Percentiles rank a stretch among this genome's conserved stretches.
These are phyloP conservation scores for Petrolisthes manimaculis DNA, from an alignment of 2,888 invertebrate species.

Conservation along the genomic window DNA sequence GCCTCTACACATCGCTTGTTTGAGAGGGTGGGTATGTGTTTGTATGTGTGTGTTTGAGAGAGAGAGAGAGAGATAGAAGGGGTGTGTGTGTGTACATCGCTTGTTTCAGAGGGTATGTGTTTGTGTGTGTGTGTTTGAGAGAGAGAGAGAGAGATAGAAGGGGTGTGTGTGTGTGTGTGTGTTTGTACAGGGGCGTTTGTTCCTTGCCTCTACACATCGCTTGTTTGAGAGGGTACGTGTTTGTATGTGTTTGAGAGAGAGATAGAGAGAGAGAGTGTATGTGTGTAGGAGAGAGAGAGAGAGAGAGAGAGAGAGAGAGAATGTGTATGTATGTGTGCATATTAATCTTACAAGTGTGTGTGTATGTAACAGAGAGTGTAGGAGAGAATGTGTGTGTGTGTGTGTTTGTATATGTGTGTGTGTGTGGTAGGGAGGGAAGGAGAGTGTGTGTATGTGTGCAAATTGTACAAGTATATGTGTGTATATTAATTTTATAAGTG, in stretches of 20 bases:
- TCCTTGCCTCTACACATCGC: neutral
- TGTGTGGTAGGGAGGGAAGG: too few species aligned
- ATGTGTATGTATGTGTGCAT: too few species aligned
- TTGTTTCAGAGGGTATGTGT: neutral
- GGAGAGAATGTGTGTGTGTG: neutral
- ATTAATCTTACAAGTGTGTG: too few species aligned
- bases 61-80: neutral
- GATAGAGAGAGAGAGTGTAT: neutral
- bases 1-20: slow-evolving; percentile 81
- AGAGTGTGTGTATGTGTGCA: too few species aligned
- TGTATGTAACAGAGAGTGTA: neutral
- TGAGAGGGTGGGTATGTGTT: slow-evolving; percentile 75
- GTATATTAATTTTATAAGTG: too few species aligned
- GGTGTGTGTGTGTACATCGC: slow-evolving; percentile 8
- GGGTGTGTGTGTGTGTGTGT: neutral
- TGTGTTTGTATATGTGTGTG: too few species aligned
- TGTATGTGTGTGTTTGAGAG: neutral
- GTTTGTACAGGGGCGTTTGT: slow-evolving; percentile 70
- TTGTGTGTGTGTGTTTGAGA: neutral
- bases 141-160: neutral
- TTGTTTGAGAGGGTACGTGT: neutral
- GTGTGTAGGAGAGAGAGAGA: neutral
- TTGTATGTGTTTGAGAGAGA: neutral
- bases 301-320: too few species aligned
- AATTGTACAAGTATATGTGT: too few species aligned